Evolutionary conservation across 2,797 vertebrate genomes (phyloP).

Genomic region (Phyllotis vaccarum): DNA sequence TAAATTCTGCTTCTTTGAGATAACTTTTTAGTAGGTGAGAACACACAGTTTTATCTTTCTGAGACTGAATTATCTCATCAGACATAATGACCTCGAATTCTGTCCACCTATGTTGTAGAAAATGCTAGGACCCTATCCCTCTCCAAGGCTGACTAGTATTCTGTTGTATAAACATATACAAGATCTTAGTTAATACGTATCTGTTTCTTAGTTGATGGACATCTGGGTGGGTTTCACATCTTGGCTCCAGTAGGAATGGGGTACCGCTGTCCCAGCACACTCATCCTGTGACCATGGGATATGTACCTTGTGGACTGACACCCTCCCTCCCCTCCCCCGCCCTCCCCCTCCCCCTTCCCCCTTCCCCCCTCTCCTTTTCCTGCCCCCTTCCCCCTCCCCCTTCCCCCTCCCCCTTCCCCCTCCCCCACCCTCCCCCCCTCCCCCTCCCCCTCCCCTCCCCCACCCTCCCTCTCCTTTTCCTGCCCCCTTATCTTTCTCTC

Average conservation of each 20-base stretch:
- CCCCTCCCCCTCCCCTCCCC: rapidly evolving
- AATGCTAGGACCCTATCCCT: neutral
- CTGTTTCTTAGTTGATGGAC: neutral
- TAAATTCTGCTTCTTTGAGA: neutral
- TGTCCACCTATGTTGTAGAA: neutral
- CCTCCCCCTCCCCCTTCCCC: too few relatives aligned
- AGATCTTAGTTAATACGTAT: neutral
- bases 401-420: too few relatives aligned
- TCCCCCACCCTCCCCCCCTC: too few relatives aligned
- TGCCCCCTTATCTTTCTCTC: neutral
- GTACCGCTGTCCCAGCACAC: neutral
- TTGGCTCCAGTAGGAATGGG: neutral
- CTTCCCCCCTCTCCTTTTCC: too few relatives aligned
- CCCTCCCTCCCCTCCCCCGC: rapidly evolving
- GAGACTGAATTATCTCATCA: neutral
- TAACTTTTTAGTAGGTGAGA: neutral
- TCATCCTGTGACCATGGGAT: neutral
- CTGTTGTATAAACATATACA: neutral
- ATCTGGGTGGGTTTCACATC: too few relatives aligned
- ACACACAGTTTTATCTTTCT: neutral
- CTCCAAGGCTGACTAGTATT: neutral
- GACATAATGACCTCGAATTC: neutral
- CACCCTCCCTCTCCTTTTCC: too few relatives aligned
- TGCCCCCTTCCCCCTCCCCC: rapidly evolving
- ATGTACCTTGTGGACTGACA: too few relatives aligned